phyloP scores from a whole-genome alignment of 1,140 invertebrate species.

The Brachionus calyciflorus region DNA sequence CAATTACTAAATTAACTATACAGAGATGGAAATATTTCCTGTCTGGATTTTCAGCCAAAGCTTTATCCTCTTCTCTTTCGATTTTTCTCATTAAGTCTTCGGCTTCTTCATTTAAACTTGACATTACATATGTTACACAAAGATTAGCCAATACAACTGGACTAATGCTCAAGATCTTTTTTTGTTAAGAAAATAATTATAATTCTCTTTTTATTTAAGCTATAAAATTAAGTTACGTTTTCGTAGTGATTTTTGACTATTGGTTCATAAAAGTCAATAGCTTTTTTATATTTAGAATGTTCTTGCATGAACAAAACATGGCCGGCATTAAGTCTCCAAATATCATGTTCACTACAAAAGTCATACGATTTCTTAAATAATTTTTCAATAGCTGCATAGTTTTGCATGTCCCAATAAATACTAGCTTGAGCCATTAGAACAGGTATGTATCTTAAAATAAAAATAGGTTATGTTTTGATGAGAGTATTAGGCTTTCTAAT shows the following conservation, averaged over 20 bases:
- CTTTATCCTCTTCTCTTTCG: slow-evolving; percentile 91
- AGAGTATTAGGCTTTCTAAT: slow-evolving; percentile 8
- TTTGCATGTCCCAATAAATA: slow-evolving; percentile 96
- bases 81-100: slow-evolving; percentile 98
- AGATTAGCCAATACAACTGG: slow-evolving; percentile 95
- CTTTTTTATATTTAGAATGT: slow-evolving; percentile 93
- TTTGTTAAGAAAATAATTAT: too few relatives aligned
- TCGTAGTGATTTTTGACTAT: slow-evolving; percentile 94
- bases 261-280: slow-evolving; percentile 78
- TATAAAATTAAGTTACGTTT: too few relatives aligned
- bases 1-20: slow-evolving; percentile 97
- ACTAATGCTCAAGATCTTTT: slow-evolving; percentile 75
- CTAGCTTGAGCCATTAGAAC: slow-evolving; percentile 98
- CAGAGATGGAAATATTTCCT: slow-evolving; percentile 94
- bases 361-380: slow-evolving; percentile 85
- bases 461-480: too few relatives aligned
- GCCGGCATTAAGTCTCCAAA: slow-evolving; percentile 94
- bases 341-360: slow-evolving; percentile 93
- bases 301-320: slow-evolving; percentile 97
- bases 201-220: too few relatives aligned
- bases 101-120: slow-evolving; percentile 95
- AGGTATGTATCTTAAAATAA: slow-evolving; percentile 69
- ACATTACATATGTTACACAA: slow-evolving; percentile 99
- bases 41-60: slow-evolving; percentile 82
- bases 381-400: slow-evolving; percentile 79